phyloP scores from a whole-genome alignment of 2,113 vertebrate genomes.

The Salvelinus namaycush region DNA sequence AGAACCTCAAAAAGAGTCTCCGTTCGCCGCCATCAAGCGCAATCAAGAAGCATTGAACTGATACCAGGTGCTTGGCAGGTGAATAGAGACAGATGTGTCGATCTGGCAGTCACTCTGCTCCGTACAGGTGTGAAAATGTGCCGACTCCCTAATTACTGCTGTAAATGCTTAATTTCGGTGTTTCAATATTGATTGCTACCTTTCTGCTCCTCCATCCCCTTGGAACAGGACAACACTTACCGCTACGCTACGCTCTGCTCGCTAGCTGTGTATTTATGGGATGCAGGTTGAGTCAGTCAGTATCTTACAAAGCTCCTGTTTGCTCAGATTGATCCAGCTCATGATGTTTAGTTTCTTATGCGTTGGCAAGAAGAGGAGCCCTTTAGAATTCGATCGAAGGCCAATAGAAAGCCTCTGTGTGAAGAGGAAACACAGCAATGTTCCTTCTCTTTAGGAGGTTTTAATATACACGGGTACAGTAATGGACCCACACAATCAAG shows the following conservation, averaged over 20 bases:
- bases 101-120: slow-evolving; percentile 82
- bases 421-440: slow-evolving; percentile 37
- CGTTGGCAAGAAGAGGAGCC: slow-evolving; percentile 61
- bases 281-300: neutral
- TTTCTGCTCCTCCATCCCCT: slow-evolving; percentile 73
- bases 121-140: slow-evolving; percentile 97
- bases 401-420: slow-evolving; percentile 57
- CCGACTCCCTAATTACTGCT: slow-evolving; percentile 94
- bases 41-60: slow-evolving; percentile 99
- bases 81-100: slow-evolving; percentile 93
- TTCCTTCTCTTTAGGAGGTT: slow-evolving; percentile 64
- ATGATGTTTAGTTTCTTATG: slow-evolving; percentile 73
- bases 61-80: slow-evolving; percentile 99
- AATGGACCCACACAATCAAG: slow-evolving; percentile 74
- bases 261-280: slow-evolving; percentile 10
- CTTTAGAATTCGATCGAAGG: slow-evolving; percentile 68
- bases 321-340: slow-evolving; percentile 17
- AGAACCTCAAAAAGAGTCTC: slow-evolving; percentile 83
- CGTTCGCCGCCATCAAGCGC: slow-evolving; percentile 82
- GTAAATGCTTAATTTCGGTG: slow-evolving; percentile 96
- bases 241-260: neutral
- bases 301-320: neutral
- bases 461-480: slow-evolving; percentile 69
- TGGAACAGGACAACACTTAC: slow-evolving; percentile 32
- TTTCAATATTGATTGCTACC: slow-evolving; percentile 97